Evolutionary conservation across 2,888 invertebrate genomes (phyloP).

Genomic region (Heteromurus nitidus): DNA sequence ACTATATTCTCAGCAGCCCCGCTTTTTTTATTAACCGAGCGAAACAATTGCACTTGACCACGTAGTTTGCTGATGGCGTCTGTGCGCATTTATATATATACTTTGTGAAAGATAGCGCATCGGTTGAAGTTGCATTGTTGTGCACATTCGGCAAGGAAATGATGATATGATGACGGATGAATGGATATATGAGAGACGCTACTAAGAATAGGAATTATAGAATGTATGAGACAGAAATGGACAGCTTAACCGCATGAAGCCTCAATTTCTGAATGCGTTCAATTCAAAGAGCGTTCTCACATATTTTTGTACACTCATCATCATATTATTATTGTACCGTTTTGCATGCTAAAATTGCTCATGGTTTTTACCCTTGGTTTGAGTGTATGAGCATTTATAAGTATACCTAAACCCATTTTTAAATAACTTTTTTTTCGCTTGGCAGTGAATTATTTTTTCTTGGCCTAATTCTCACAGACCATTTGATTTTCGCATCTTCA

Average conservation of each 20-base stretch:
- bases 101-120: no score
- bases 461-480: conserved; percentile 58
- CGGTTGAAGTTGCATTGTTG: no score
- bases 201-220: conserved; percentile 14
- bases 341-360: conserved; percentile 15
- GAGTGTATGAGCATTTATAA: no score
- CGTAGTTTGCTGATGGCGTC: not conserved
- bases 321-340: not conserved
- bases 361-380: conserved; percentile 8
- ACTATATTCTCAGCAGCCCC: conserved; percentile 3
- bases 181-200: conserved; percentile 15
- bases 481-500: conserved; percentile 56
- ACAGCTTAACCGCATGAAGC: conserved; percentile 28
- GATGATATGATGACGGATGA: conserved; percentile 22
- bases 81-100: no score
- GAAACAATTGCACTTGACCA: conserved; percentile 9
- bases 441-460: not conserved
- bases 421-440: conserved; percentile 2
- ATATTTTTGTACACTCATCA: not conserved
- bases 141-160: conserved; percentile 5
- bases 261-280: not conserved
- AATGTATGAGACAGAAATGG: conserved; percentile 22
- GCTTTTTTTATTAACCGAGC: not conserved
- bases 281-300: not conserved
- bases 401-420: conserved; percentile 25